Percentiles rank a stretch among this genome's conserved stretches.
phyloP scores from a whole-genome alignment of 1,140 invertebrate genomes.

The Apis laboriosa region DNA sequence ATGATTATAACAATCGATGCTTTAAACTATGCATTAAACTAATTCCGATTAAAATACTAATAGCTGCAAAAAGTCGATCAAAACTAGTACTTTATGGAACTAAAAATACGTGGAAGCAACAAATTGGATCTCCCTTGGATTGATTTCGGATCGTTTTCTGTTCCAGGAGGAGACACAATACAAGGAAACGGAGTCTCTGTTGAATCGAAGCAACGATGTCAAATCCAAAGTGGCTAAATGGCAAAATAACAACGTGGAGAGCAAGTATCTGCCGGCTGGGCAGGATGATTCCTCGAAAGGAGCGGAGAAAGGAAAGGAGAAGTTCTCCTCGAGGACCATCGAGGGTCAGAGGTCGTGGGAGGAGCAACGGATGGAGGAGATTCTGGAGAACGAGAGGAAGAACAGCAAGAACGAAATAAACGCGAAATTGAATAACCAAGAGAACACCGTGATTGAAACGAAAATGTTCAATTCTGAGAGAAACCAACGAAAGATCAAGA shows the following conservation, averaged over 20 bases:
- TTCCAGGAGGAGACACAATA: slow-evolving; percentile 50
- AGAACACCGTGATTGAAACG: slow-evolving; percentile 43
- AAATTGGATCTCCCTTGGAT: background rate
- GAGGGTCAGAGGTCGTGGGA: slow-evolving; percentile 16
- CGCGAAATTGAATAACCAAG: slow-evolving; percentile 65
- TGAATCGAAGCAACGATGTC: slow-evolving; percentile 44
- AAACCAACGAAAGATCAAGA: slow-evolving; percentile 62
- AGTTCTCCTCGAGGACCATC: background rate
- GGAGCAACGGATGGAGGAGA: slow-evolving; percentile 48
- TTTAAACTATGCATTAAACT: background rate
- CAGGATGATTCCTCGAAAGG: background rate
- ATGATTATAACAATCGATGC: background rate
- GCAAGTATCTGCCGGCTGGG: slow-evolving; percentile 18
- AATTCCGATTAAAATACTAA: background rate
- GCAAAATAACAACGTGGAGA: slow-evolving; percentile 53
- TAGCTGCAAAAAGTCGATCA: background rate
- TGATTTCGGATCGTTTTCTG: slow-evolving; percentile 23
- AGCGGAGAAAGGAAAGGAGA: background rate
- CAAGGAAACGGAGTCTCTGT: slow-evolving; percentile 27
- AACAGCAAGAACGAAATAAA: slow-evolving; percentile 68
- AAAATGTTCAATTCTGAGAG: slow-evolving; percentile 48
- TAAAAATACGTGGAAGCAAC: background rate
- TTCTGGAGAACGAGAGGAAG: slow-evolving; percentile 62
- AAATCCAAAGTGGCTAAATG: slow-evolving; percentile 41
- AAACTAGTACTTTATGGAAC: background rate